A percentile compares a stretch with the other conserved stretches of the same genome.
These are phyloP conservation scores for Drosophila nigrodunni DNA, from an alignment of 1,140 invertebrate species.

Conservation along the genomic window DNA sequence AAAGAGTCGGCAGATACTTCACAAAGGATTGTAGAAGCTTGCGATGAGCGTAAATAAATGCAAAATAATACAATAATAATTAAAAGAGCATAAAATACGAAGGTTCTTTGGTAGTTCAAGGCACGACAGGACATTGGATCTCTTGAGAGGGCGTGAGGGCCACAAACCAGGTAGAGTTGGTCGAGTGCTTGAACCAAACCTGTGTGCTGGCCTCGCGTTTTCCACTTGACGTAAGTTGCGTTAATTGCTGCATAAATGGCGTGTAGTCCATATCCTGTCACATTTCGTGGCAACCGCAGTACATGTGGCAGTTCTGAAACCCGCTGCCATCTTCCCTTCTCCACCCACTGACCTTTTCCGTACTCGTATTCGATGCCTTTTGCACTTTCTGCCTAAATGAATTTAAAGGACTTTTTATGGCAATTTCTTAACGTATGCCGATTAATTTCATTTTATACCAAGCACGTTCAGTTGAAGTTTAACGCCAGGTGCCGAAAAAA, in stretches of 20 bases:
- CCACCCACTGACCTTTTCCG: neutral
- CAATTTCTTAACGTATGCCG: slow-evolving; percentile 59
- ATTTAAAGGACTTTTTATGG: slow-evolving; percentile 74
- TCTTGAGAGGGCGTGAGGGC: too few species aligned
- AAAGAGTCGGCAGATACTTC: neutral
- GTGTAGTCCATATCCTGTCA: slow-evolving; percentile 78
- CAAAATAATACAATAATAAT: slow-evolving; percentile 82
- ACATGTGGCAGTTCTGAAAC: slow-evolving; percentile 31
- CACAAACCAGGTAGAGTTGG: neutral
- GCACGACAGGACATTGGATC: neutral
- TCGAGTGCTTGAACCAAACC: slow-evolving; percentile 14
- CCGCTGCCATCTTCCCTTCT: neutral
- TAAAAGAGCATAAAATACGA: slow-evolving; percentile 63
- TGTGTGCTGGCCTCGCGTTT: slow-evolving; percentile 26
- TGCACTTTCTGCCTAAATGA: slow-evolving; percentile 54
- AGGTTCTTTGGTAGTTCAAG: neutral
- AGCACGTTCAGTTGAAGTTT: slow-evolving; percentile 45
- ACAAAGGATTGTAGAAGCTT: slow-evolving; percentile 29
- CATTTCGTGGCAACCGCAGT: slow-evolving; percentile 62
- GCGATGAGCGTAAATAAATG: slow-evolving; percentile 72
- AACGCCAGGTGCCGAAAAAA: slow-evolving; percentile 12
- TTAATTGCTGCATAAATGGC: slow-evolving; percentile 81
- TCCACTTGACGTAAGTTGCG: slow-evolving; percentile 55
- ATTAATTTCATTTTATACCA: slow-evolving; percentile 72
- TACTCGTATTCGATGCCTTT: neutral